These are phyloP conservation scores for Patiria pectinifera DNA, from an alignment of 53 echinoderm and acorn worm species.

Conservation along the genomic window DNA sequence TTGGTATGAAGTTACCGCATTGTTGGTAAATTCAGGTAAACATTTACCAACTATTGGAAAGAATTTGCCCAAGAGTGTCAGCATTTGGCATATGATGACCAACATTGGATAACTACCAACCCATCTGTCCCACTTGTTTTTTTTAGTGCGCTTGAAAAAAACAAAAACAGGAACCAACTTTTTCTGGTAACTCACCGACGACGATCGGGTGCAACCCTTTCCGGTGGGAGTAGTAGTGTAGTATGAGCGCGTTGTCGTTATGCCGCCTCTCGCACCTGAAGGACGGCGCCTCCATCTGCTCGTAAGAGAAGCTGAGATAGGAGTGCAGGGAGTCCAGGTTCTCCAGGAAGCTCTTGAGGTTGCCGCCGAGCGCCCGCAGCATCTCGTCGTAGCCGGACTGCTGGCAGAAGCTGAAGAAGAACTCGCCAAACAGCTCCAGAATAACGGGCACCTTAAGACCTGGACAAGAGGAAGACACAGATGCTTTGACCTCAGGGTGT, in stretches of 20 bases:
- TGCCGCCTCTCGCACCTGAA: conserved; percentile 86
- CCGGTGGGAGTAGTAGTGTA: conserved; percentile 96
- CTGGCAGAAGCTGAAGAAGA: conserved; percentile 97
- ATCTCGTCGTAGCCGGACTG: conserved; percentile 96
- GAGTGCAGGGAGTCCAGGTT: conserved; percentile 97
- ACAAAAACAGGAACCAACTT: too few relatives aligned
- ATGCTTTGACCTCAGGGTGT: neutral
- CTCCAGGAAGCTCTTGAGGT: conserved; percentile 93
- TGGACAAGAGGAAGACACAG: neutral
- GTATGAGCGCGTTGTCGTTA: conserved; percentile 79
- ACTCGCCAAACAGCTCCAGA: conserved; percentile 92
- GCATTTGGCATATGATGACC: too few relatives aligned
- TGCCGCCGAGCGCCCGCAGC: conserved; percentile 92
- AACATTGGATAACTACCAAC: too few relatives aligned
- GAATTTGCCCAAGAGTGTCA: too few relatives aligned
- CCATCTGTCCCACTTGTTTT: too few relatives aligned
- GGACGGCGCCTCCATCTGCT: conserved; percentile 97
- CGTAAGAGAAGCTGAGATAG: conserved; percentile 96
- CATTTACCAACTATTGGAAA: too few relatives aligned
- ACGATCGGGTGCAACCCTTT: conserved; percentile 97
- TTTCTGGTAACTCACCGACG: conserved; percentile 73
- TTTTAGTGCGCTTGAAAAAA: too few relatives aligned
- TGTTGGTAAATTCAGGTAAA: too few relatives aligned
- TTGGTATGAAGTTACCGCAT: too few relatives aligned
- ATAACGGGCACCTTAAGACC: conserved; percentile 81